Evolutionary conservation across 2,888 invertebrate genomes (phyloP).

Genomic region (Drosophila ezoana): DNA sequence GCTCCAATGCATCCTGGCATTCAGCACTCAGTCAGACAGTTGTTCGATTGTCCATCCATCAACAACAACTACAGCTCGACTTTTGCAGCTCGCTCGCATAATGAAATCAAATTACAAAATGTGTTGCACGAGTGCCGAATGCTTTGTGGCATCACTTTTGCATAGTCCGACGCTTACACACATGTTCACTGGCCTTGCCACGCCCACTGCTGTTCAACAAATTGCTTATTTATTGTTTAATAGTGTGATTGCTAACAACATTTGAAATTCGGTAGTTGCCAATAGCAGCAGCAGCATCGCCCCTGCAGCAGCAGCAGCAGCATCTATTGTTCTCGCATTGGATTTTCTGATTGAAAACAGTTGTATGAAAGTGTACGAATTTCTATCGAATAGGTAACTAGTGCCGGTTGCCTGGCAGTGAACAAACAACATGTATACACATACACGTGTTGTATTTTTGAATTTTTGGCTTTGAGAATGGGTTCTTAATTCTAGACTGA

Average conservation of each 20-base stretch:
- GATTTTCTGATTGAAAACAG: conserved; percentile 44
- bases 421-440: conserved; percentile 11
- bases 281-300: neutral
- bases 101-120: conserved; percentile 80
- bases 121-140: conserved; percentile 42
- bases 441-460: conserved; percentile 11
- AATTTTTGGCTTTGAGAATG: conserved; percentile 32
- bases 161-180: conserved; percentile 41
- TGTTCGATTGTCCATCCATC: conserved; percentile 40
- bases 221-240: conserved; percentile 81
- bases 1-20: conserved; percentile 22
- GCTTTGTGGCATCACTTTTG: conserved; percentile 57
- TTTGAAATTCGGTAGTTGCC: conserved; percentile 49
- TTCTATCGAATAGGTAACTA: conserved; percentile 1
- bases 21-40: conserved; percentile 20
- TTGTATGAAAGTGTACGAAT: conserved; percentile 19
- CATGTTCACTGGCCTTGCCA: conserved; percentile 2
- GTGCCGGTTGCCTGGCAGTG: conserved; percentile 2
- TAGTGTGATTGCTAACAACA: conserved; percentile 74
- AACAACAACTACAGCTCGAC: conserved; percentile 47
- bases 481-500: conserved; percentile 39
- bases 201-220: conserved; percentile 58
- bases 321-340: conserved; percentile 47
- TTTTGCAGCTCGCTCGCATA: conserved; percentile 47
- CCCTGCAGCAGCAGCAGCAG: neutral